Evolutionary conservation across 2,888 invertebrate species (phyloP), one percentile per base, ranked within the genome.

Genomic region (Plutella xylostella): DNA sequence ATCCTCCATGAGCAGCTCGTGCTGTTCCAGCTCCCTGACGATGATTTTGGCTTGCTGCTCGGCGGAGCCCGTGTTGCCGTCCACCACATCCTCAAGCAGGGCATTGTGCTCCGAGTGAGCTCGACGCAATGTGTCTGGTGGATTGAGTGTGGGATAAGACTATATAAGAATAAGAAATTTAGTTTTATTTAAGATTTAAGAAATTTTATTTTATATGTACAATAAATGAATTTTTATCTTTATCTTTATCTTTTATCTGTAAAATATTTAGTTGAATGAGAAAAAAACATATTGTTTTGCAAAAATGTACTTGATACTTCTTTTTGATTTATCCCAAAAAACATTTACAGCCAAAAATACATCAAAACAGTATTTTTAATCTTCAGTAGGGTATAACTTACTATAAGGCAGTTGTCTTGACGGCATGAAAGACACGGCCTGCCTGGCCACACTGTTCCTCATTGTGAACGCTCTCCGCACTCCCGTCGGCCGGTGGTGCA

Each of bases 11-110:
- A 91, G 76, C 28, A 79, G 73, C 22, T 83, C 77, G 54, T 89
- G 87, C 60, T 87, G 85, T 58, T 89, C 89, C 79, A 92, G 86
- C 69, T 88, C 88, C 30, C 84, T 75, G 6, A 88, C 88, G 52
- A 91, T 89, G 54, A 85, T 75, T 45, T 86, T 83, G 1, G 89
- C 88, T 58, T 88, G 86, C 47, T 76, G 68, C 33, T 85, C 83
- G 1, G 61, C 63, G 63, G 39, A 22, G 42, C 67, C 71, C 0
- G 53, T 51, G 2, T 40, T 33, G 0, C 50, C 54, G 1, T 55
- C 62, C 53, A 1, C 55, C 63, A 52, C 51, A 15, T 63, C 68
- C 25, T 71, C 72, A 46, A 79, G 51, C 9, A 80, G 47, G 0
- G 65, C 72, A 62, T 73, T 71, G 45, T 68, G 71, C 46, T 74